A percentile compares a stretch with the other conserved stretches of the same genome.
Conservation (phyloP, 2,888 invertebrate species). For the Elysia crispata region DNA sequence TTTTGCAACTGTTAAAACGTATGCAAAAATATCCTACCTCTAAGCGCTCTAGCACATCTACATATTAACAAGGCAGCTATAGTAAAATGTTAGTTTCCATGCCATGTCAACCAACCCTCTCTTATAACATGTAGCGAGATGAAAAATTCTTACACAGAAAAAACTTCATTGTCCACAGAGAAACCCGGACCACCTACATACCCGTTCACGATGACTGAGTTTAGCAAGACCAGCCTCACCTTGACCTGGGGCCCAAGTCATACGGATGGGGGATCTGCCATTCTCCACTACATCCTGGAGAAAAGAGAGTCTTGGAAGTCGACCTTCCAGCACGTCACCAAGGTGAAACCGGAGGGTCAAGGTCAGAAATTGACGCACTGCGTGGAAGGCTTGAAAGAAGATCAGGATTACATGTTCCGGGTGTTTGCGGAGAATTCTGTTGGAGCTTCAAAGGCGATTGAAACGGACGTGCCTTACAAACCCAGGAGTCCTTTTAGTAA, state of each 20-base stretch:
- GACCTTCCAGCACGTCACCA: constrained; percentile 63
- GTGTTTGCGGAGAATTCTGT: constrained; percentile 91
- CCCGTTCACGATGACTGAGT: constrained; percentile 64
- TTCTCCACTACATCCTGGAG: constrained; percentile 88
- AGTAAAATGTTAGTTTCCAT: no score
- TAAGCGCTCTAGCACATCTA: no score
- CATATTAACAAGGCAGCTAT: no score
- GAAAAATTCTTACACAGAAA: no score
- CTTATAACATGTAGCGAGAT: no score
- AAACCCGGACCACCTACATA: constrained; percentile 66
- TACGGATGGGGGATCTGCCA: constrained; percentile 88
- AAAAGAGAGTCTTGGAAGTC: constrained; percentile 82
- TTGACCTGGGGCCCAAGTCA: constrained; percentile 68
- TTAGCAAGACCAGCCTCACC: constrained; percentile 60
- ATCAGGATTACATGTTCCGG: constrained; percentile 90
- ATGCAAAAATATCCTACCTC: no score
- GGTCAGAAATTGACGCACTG: constrained; percentile 56
- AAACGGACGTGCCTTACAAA: constrained; percentile 62
- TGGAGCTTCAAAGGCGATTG: constrained; percentile 86
- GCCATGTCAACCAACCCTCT: no score
- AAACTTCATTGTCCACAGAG: constrained; percentile 52
- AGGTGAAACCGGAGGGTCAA: constrained; percentile 79
- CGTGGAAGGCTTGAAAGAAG: constrained; percentile 83
- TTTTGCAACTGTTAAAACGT: no score
- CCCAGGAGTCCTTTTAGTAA: constrained; percentile 72